These are phyloP conservation scores for Himantopus leucocephalus DNA, from an alignment of 2,113 vertebrate species.

Conservation along the genomic window DNA sequence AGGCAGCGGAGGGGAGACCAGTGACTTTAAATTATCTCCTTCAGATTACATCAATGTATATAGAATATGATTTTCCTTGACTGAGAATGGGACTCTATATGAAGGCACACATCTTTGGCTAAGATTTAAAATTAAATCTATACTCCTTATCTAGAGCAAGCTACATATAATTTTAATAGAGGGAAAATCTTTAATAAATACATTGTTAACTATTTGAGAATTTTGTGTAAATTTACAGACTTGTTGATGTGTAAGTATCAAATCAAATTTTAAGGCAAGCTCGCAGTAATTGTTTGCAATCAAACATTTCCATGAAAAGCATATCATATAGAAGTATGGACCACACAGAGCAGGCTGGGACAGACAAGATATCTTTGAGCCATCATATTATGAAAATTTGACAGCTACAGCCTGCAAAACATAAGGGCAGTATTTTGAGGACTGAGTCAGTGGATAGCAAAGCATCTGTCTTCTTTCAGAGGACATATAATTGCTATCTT, in stretches of 20 bases:
- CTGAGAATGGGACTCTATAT: neutral
- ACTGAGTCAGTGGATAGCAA: neutral
- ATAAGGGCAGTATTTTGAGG: neutral
- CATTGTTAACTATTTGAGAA: neutral
- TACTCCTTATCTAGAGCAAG: neutral
- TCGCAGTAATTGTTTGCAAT: too few relatives aligned
- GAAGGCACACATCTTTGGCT: neutral
- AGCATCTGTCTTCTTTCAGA: neutral
- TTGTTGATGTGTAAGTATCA: neutral
- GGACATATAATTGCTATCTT: neutral
- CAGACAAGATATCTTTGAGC: neutral
- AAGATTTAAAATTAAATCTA: neutral
- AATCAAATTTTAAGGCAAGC: neutral
- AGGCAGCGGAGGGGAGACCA: fast-evolving
- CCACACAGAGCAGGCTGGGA: neutral
- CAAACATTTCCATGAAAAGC: neutral
- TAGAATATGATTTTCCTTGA: neutral
- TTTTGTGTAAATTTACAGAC: neutral
- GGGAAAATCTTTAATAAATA: neutral
- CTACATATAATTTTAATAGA: neutral
- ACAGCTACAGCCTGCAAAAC: neutral
- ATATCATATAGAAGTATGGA: neutral
- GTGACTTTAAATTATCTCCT: neutral
- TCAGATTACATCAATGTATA: neutral
- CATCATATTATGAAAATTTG: neutral